Percentiles rank a stretch among this genome's conserved stretches.
Evolutionary conservation across 2,888 invertebrate species (phyloP).

Genomic region (Ptychoptera albimana): DNA sequence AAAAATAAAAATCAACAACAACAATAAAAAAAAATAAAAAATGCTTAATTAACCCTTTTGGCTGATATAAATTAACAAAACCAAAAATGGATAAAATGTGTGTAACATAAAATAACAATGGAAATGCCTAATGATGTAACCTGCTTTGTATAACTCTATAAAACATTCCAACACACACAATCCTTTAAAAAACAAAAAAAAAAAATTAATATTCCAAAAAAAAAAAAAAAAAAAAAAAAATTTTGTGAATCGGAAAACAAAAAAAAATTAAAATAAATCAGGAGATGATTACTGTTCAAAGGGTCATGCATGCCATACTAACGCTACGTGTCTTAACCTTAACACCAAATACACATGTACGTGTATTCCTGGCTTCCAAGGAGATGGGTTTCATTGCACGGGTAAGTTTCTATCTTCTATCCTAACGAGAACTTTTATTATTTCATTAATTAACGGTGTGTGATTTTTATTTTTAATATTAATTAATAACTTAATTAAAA

Average conservation of each 20-base stretch:
- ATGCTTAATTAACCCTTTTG: background rate
- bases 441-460: background rate
- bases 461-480: background rate
- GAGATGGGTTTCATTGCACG: conserved; percentile 64
- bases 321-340: conserved; percentile 83
- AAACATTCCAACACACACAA: background rate
- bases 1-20: too few relatives aligned
- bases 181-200: background rate
- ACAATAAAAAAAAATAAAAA: too few relatives aligned
- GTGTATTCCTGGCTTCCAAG: conserved; percentile 79
- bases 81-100: too few relatives aligned
- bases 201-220: background rate
- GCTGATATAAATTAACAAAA: too few relatives aligned
- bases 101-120: too few relatives aligned
- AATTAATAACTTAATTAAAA: conserved; percentile 1
- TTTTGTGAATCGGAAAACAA: too few relatives aligned
- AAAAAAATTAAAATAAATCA: conserved; percentile 1
- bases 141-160: background rate
- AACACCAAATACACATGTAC: conserved; percentile 82
- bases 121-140: too few relatives aligned
- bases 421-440: too few relatives aligned
- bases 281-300: conserved; percentile 63
- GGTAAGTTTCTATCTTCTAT: conserved; percentile 33
- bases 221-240: too few relatives aligned
- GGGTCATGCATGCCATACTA: conserved; percentile 77